phyloP scores from a whole-genome alignment of 2,797 vertebrate species.

The Lycodopsis pacificus region DNA sequence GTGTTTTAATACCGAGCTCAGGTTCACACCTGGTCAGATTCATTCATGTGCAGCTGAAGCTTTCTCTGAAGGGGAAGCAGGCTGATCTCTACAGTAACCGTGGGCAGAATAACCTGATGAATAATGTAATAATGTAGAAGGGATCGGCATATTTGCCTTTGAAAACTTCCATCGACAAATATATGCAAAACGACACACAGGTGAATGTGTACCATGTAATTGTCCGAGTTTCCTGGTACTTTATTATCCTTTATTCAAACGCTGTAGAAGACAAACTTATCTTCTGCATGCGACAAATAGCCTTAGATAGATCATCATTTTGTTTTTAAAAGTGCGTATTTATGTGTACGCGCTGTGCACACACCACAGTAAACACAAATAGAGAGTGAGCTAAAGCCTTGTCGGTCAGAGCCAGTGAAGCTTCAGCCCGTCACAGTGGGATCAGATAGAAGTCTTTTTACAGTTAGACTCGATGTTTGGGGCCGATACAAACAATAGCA shows the following conservation, averaged over 20 bases:
- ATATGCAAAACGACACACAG: neutral
- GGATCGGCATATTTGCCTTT: neutral
- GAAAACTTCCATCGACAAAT: neutral
- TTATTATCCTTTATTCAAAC: constrained; percentile 14
- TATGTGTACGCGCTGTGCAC: too few relatives aligned
- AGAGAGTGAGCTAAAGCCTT: neutral
- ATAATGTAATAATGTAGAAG: neutral
- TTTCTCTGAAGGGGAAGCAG: neutral
- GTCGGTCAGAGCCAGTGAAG: constrained; percentile 8
- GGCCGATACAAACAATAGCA: neutral
- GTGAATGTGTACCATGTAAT: neutral
- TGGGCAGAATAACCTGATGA: neutral
- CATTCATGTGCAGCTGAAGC: neutral
- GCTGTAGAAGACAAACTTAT: neutral
- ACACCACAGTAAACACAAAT: neutral
- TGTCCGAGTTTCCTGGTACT: neutral
- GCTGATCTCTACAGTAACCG: neutral
- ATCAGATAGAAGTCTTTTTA: constrained; percentile 17
- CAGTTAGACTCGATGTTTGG: neutral
- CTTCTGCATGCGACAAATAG: too few relatives aligned
- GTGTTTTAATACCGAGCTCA: neutral
- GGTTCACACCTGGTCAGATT: neutral
- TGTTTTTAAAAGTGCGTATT: too few relatives aligned
- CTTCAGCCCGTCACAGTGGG: neutral
- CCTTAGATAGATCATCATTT: neutral